Percentiles rank a stretch among this genome's conserved stretches.
Evolutionary conservation across 2,888 invertebrate genomes (phyloP).

Genomic region (Zele albiditarsus): DNA sequence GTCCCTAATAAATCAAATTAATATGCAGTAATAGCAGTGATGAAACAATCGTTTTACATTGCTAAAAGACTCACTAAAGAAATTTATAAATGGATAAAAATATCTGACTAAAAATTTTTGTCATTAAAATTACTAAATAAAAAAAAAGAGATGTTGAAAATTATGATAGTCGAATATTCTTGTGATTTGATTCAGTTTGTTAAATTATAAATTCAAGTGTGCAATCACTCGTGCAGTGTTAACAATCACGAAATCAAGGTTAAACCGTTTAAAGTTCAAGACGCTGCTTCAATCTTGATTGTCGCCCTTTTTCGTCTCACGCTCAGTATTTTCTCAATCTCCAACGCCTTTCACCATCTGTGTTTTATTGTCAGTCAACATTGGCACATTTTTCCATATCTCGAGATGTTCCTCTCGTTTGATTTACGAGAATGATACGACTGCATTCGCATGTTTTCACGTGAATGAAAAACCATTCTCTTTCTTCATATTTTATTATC

Average conservation of each 20-base stretch:
- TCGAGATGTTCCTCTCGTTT: slow-evolving; percentile 1
- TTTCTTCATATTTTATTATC: background rate
- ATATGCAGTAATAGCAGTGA: slow-evolving; percentile 67
- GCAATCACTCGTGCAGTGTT: slow-evolving; percentile 22
- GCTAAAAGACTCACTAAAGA: background rate
- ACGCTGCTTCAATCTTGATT: slow-evolving; percentile 25
- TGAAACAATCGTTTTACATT: slow-evolving; percentile 40
- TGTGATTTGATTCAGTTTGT: slow-evolving; percentile 23
- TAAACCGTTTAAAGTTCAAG: slow-evolving; percentile 27
- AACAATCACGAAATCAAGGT: slow-evolving; percentile 31
- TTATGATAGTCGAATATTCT: background rate
- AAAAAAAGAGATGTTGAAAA: background rate
- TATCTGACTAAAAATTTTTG: background rate
- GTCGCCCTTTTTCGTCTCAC: slow-evolving; percentile 28
- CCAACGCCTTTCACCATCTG: slow-evolving; percentile 24
- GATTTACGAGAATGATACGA: background rate
- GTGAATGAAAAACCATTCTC: background rate
- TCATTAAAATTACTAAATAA: background rate
- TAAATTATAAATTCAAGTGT: slow-evolving; percentile 24
- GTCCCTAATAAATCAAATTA: slow-evolving; percentile 71
- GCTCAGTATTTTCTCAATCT: slow-evolving; percentile 11
- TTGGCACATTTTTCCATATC: slow-evolving; percentile 1
- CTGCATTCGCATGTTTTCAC: background rate
- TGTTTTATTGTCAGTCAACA: slow-evolving; percentile 31
- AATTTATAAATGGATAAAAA: background rate